Evolutionary conservation across 92 coral and sea anemone species (phyloP), one percentile per base, ranked within the genome.

Genomic region (Actinostola sp.): DNA sequence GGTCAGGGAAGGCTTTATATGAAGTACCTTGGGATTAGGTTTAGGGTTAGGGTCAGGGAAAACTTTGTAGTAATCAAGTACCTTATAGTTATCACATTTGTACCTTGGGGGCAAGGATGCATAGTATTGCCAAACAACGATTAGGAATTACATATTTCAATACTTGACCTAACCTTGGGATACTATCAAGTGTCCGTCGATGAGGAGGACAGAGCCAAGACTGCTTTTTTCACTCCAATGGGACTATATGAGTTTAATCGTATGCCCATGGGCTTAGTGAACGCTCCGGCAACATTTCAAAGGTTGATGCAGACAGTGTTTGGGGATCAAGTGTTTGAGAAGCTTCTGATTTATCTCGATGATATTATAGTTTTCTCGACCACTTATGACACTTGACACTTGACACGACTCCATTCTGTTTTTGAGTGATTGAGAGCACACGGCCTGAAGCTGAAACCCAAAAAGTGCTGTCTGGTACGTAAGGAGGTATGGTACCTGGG

Each of bases 181-280:
- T 69, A 69, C 75, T 38, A 52, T 30, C 72, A 67, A 67, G 56
- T 41, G 7, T 1, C 52, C 8, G 21, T 66, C 8, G 42, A 52
- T 3, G 19, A 28, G 1, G 61, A 67, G 11, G 43, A 34, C 26
- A 25, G 44, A 50, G 0, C 12, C 0, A 53, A 34, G 25, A 70
- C 63, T 14, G 75, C 75, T 31, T 70, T 70, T 24, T 36, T 52
- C 46, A 70, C 75, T 1, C 75, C 75, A 27, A 28, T 33, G 63
- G 64, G 75, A 2, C 15, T 70, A 8, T 65, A 36, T 32, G 65
- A 71, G 21, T 71, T 41, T 39, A 43, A 19, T 1, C 77, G 77
- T 23, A 66, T 66, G 56, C 39, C 56, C 13, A 25, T 66, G 20
- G 72, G 57, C 6, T 66, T 66, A 42, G 51, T n/a, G n/a, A n/a